Evolutionary conservation across 64 coral and sea anemone genomes (phyloP), one percentile per base, ranked within the genome.

Genomic region (Actinia tenebrosa): DNA sequence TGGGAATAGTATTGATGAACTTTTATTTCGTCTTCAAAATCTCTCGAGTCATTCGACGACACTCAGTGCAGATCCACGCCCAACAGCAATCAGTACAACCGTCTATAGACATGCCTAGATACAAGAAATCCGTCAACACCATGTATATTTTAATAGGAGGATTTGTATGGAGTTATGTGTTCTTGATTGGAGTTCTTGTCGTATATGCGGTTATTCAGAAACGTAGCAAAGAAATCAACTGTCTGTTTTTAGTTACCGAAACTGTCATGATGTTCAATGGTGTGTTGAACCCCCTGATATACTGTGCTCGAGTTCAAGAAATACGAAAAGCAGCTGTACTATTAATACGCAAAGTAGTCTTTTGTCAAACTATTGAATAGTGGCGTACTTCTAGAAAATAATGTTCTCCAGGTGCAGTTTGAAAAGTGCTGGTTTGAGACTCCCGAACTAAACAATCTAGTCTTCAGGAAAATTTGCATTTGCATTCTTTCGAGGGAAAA

Each of bases 41-140:
- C 15, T 79, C 77, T 44, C 77, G 26, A 79, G 77, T 79, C 4
- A 79, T 79, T 10, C 26, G 11, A 8, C 45, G 44, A 46, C 77
- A 79, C 26, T 79, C 77, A 17, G 44, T 16, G 27, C 77, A 79
- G n/a, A 79, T 79, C 15, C n/a, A 79, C 10, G 26, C 77, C 77
- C 77, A 79, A 79, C 27, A 46, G 44, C 77, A 79, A 79, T 16
- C 77, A 79, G 27, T 42, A 44, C 77, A 42, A 79, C 27, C 18
- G 44, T 44, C 26, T 10, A 30, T 79, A 79, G 44, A 79, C 77
- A 79, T 79, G 26, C 77, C 77, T 15, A 42, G 77, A 15, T 79
- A 79, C 77, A 79, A 79, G 77, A 79, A 79, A 79, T 79, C 77
- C 15, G 77, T 79, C 26, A 79, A 25, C 26, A 79, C 77, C 15